Evolutionary conservation across 2,797 vertebrate genomes (phyloP).

Genomic region (Psittacula derbiana): DNA sequence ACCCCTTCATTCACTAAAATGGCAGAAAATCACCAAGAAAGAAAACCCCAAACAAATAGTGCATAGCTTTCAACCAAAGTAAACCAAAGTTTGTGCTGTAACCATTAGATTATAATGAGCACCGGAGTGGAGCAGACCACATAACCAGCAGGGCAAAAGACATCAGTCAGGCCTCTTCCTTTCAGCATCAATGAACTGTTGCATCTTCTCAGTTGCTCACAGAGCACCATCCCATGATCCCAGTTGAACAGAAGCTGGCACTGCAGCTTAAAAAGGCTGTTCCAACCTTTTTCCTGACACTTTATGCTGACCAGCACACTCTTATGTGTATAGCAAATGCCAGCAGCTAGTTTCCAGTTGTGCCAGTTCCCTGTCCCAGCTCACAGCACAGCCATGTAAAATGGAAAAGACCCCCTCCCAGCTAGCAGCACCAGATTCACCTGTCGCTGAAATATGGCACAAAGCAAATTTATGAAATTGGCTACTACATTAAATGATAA

Average conservation of each 20-base stretch:
- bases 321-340: background rate
- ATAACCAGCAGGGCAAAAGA: background rate
- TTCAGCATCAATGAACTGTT: background rate
- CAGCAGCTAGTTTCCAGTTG: background rate
- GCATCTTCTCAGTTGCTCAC: accelerated
- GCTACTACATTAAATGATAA: background rate
- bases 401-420: background rate
- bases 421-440: background rate
- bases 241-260: background rate
- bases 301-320: background rate
- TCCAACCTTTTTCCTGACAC: background rate
- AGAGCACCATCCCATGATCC: background rate
- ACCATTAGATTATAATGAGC: background rate
- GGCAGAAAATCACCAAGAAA: background rate
- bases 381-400: background rate
- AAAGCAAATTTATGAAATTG: background rate
- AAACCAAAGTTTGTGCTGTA: background rate
- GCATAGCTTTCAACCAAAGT: background rate
- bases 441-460: background rate
- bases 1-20: background rate
- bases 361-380: background rate
- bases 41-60: background rate
- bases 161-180: background rate
- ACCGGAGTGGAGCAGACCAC: background rate
- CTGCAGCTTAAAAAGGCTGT: background rate